phyloP scores from a whole-genome alignment of 2,797 vertebrate species.

The Triplophysa bombifrons region DNA sequence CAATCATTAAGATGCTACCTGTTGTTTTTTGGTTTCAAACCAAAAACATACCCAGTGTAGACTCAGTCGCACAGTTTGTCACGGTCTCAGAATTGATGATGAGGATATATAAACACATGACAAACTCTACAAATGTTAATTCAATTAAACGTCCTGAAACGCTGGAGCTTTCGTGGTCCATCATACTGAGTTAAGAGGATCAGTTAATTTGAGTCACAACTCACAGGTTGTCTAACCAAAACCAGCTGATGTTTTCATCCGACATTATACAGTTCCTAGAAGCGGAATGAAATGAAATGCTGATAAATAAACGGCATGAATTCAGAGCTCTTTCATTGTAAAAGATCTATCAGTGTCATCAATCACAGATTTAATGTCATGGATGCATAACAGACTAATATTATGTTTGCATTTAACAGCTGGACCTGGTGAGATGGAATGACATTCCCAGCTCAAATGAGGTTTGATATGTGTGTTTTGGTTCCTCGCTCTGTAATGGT shows the following conservation, averaged over 20 bases:
- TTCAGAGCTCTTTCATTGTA: background rate
- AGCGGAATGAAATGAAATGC: conserved; percentile 37
- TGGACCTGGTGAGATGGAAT: background rate
- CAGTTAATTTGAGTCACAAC: conserved; percentile 74
- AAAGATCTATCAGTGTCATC: background rate
- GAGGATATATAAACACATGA: conserved; percentile 67
- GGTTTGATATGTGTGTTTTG: conserved; percentile 7
- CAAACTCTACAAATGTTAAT: conserved; percentile 67
- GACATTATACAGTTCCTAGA: conserved; percentile 53
- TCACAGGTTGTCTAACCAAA: conserved; percentile 67
- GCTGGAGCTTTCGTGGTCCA: conserved; percentile 61
- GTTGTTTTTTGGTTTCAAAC: too few species aligned
- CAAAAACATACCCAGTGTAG: too few species aligned
- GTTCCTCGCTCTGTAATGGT: conserved; percentile 13
- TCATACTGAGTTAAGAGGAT: conserved; percentile 60
- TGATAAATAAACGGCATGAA: background rate
- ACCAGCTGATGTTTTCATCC: conserved; percentile 80
- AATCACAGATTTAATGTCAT: background rate
- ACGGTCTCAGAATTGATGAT: background rate
- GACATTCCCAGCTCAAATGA: background rate
- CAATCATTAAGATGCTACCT: too few species aligned
- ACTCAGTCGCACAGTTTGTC: too few species aligned
- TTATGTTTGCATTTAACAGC: background rate
- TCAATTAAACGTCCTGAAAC: conserved; percentile 65
- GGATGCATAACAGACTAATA: background rate